Conservation (phyloP, 2,888 invertebrate species). For the Cryptus armator region DNA sequence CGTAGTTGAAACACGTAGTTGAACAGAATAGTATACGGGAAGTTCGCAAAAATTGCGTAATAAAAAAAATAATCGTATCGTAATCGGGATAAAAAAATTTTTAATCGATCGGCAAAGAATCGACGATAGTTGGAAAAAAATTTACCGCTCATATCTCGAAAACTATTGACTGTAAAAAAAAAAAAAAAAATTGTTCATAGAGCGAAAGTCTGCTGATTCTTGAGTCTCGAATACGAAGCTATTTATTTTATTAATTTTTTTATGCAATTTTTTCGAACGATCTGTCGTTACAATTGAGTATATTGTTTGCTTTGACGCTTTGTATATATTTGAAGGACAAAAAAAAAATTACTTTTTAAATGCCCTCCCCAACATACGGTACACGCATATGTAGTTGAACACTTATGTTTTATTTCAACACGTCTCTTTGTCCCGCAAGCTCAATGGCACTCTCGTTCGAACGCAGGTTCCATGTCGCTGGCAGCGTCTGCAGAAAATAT, state of each 20-base stretch:
- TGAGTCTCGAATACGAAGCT: neutral
- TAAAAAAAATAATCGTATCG: slow-evolving; percentile 3
- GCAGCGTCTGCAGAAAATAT: slow-evolving; percentile 86
- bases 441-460: slow-evolving; percentile 69
- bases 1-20: slow-evolving; percentile 62
- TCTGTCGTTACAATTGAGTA: slow-evolving; percentile 13
- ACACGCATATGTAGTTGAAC: slow-evolving; percentile 67
- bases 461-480: slow-evolving; percentile 82
- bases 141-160: neutral
- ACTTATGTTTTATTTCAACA: slow-evolving; percentile 67
- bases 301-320: slow-evolving; percentile 49
- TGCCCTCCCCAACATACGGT: slow-evolving; percentile 42
- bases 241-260: neutral
- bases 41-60: slow-evolving; percentile 15
- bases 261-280: neutral
- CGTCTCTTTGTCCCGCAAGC: slow-evolving; percentile 68
- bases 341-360: slow-evolving; percentile 18
- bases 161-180: neutral
- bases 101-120: too few species aligned
- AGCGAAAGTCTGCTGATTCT: neutral
- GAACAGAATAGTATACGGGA: slow-evolving; percentile 39
- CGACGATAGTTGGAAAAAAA: too few species aligned
- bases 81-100: neutral
- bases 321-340: slow-evolving; percentile 16
- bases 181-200: neutral